phyloP scores from a whole-genome alignment of 2,888 invertebrate species.

The Synanthedon myopaeformis region DNA sequence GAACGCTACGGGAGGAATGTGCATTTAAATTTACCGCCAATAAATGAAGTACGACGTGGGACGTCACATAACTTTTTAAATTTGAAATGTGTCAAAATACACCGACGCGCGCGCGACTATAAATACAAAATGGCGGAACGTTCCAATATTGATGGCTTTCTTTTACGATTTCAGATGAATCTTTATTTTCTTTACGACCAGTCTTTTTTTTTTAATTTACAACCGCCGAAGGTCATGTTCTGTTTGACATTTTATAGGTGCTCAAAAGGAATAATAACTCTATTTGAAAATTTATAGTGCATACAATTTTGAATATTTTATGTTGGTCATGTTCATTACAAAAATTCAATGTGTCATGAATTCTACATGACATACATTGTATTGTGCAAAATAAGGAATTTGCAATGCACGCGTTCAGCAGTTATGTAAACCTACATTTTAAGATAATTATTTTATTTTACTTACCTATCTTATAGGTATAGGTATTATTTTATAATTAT shows the following conservation, averaged over 20 bases:
- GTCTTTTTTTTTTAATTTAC: conserved; percentile 29
- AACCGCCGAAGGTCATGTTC: conserved; percentile 23
- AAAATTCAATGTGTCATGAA: too few relatives aligned
- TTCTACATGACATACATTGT: too few relatives aligned
- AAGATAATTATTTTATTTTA: too few relatives aligned
- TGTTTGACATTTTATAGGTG: conserved; percentile 18
- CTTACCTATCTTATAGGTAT: too few relatives aligned
- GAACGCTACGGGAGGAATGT: conserved; percentile 17
- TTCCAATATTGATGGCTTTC: conserved; percentile 45
- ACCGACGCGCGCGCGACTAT: conserved; percentile 23
- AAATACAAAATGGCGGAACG: conserved; percentile 37
- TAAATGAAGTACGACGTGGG: conserved; percentile 16
- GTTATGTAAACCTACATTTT: too few relatives aligned
- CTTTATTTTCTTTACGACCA: conserved; percentile 28
- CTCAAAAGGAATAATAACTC: background rate
- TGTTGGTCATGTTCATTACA: too few relatives aligned
- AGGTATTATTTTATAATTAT: too few relatives aligned
- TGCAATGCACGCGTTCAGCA: too few relatives aligned
- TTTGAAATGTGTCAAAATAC: conserved; percentile 25
- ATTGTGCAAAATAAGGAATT: too few relatives aligned
- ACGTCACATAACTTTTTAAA: conserved; percentile 30
- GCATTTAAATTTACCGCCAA: conserved; percentile 28
- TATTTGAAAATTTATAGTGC: too few relatives aligned
- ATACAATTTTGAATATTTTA: too few relatives aligned
- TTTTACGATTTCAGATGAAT: conserved; percentile 43